Evolutionary conservation across 1,140 invertebrate species (phyloP).

Genomic region (Gryllus bimaculatus): DNA sequence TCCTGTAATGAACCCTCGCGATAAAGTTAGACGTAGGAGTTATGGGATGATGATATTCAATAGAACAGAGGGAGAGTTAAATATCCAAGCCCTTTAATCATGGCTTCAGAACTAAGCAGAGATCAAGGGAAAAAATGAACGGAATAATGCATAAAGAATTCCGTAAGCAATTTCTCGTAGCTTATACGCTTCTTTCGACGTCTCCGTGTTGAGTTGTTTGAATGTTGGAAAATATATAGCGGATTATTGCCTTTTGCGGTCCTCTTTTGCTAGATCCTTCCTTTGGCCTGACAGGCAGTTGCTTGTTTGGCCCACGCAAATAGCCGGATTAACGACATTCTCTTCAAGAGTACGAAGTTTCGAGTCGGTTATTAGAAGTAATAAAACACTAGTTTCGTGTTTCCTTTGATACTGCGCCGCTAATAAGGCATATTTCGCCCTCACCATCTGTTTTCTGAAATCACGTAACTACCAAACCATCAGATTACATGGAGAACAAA

Average conservation of each 20-base stretch:
- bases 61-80: not conserved
- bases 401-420: no score
- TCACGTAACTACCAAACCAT: no score
- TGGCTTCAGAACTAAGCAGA: not conserved
- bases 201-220: not conserved
- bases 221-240: not conserved
- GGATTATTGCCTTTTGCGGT: not conserved
- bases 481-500: no score
- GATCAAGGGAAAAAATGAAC: not conserved
- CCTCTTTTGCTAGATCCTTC: not conserved
- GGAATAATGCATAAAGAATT: not conserved
- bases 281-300: not conserved
- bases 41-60: not conserved
- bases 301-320: not conserved
- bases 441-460: no score
- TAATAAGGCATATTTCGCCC: no score
- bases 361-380: no score
- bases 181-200: not conserved
- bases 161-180: not conserved
- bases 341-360: no score
- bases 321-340: not conserved
- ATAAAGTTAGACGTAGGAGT: not conserved
- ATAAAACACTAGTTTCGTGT: no score
- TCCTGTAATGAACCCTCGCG: not conserved
- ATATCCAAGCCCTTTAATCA: not conserved